Conservation (phyloP, 2,113 vertebrate species). For the Percopsis transmontana region DNA sequence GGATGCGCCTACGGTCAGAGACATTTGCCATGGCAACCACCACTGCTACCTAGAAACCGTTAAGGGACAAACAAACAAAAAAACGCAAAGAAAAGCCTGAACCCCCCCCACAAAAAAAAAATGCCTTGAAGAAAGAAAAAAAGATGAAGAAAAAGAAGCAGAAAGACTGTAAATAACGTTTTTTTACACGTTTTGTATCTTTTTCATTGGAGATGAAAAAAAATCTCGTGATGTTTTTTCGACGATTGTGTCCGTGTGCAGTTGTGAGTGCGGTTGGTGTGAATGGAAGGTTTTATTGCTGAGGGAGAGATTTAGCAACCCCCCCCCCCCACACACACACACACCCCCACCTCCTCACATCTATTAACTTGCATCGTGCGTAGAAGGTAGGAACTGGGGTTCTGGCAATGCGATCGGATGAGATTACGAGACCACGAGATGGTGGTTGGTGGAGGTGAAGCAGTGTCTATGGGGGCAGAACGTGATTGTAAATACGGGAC, state of each 20-base stretch:
- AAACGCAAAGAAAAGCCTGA: slow-evolving; percentile 33
- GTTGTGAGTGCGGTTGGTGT: slow-evolving; percentile 63
- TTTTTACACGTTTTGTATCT: slow-evolving; percentile 96
- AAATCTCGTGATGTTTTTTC: slow-evolving; percentile 88
- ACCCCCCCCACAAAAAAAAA: slow-evolving; percentile 9
- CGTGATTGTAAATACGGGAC: slow-evolving; percentile 70
- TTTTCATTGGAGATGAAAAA: slow-evolving; percentile 93
- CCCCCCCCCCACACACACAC: neutral
- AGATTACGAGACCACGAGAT: slow-evolving; percentile 42
- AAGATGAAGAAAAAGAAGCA: slow-evolving; percentile 24
- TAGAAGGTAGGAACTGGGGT: slow-evolving; percentile 29
- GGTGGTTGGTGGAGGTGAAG: slow-evolving; percentile 30
- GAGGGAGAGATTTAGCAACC: slow-evolving; percentile 28
- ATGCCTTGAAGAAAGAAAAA: slow-evolving; percentile 26
- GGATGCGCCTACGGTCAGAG: slow-evolving; percentile 15
- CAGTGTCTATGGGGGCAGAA: slow-evolving; percentile 31
- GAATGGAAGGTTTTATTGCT: slow-evolving; percentile 52
- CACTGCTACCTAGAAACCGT: slow-evolving; percentile 57
- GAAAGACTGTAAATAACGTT: slow-evolving; percentile 81
- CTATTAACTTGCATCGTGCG: slow-evolving; percentile 51
- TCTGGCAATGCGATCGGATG: slow-evolving; percentile 53
- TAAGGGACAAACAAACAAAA: slow-evolving; percentile 27
- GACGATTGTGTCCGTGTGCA: slow-evolving; percentile 79
- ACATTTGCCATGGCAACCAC: slow-evolving; percentile 37
- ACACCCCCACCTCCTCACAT: neutral